These are phyloP conservation scores for Caenorhabditis wallacei DNA, from an alignment of 2,888 invertebrate genomes.

Conservation along the genomic window DNA sequence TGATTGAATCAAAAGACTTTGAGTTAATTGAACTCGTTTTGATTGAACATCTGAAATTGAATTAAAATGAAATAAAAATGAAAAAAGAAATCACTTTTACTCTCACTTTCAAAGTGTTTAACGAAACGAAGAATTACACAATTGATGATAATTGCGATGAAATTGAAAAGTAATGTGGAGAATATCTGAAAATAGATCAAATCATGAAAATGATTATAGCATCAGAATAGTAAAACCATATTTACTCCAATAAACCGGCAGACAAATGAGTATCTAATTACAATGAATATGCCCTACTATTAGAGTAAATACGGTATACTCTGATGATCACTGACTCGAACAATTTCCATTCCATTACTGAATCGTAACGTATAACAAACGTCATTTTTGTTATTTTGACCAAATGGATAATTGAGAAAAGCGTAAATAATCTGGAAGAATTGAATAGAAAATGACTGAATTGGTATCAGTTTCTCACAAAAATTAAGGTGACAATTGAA, in stretches of 20 bases:
- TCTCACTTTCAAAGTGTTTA: conserved; percentile 54
- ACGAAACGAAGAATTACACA: conserved; percentile 57
- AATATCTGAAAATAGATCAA: conserved; percentile 61
- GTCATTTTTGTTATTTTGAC: conserved; percentile 52
- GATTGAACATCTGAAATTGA: conserved; percentile 47
- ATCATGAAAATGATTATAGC: not conserved
- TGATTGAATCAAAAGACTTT: conserved; percentile 58
- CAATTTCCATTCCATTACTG: conserved; percentile 56
- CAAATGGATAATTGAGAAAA: conserved; percentile 59
- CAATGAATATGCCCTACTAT: too few relatives aligned
- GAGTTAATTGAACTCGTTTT: conserved; percentile 55
- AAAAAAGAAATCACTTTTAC: conserved; percentile 30
- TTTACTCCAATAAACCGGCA: too few relatives aligned
- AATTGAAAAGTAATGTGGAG: conserved; percentile 53
- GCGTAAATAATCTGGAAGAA: conserved; percentile 57
- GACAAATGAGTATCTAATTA: too few relatives aligned
- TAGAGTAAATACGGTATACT: too few relatives aligned
- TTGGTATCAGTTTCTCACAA: conserved; percentile 18
- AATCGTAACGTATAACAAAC: conserved; percentile 55
- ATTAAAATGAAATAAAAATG: not conserved
- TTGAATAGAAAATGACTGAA: not conserved
- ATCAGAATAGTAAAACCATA: too few relatives aligned
- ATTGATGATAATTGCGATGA: conserved; percentile 54
- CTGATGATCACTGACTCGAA: conserved; percentile 40
- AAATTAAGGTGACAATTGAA: conserved; percentile 29